Percentiles rank a stretch among this genome's conserved stretches.
phyloP scores from a whole-genome alignment of 2,888 invertebrate species.

The Rhamnusium bicolor region DNA sequence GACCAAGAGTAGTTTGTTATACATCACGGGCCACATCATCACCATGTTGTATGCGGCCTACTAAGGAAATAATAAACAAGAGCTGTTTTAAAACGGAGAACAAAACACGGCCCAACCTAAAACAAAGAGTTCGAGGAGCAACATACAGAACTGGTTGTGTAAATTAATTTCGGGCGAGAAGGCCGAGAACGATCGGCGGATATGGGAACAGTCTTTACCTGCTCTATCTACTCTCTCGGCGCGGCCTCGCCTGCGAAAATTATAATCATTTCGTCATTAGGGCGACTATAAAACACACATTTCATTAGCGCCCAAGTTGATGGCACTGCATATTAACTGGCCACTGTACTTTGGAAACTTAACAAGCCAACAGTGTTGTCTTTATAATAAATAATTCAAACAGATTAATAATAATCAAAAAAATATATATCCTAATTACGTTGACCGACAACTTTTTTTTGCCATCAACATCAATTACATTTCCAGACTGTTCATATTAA shows the following conservation, averaged over 20 bases:
- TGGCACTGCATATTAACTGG: constrained; percentile 35
- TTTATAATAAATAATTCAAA: neutral
- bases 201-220: constrained; percentile 35
- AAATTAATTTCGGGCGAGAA: constrained; percentile 69
- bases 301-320: constrained; percentile 53
- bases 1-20: constrained; percentile 52
- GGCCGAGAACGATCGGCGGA: constrained; percentile 35
- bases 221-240: constrained; percentile 28
- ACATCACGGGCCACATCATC: constrained; percentile 34
- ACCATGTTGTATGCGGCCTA: constrained; percentile 56
- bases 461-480: neutral
- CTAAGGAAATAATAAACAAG: constrained; percentile 69
- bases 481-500: no score
- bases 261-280: constrained; percentile 66
- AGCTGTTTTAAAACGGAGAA: constrained; percentile 69
- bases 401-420: no score
- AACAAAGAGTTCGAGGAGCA: constrained; percentile 66
- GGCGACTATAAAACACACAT: constrained; percentile 62
- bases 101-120: constrained; percentile 68
- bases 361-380: neutral
- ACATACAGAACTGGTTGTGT: constrained; percentile 68
- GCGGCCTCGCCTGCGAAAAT: constrained; percentile 63
- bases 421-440: neutral
- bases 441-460: neutral
- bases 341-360: constrained; percentile 20